Conservation (phyloP, 2,888 invertebrate genomes). For the Coenonympha arcania region DNA sequence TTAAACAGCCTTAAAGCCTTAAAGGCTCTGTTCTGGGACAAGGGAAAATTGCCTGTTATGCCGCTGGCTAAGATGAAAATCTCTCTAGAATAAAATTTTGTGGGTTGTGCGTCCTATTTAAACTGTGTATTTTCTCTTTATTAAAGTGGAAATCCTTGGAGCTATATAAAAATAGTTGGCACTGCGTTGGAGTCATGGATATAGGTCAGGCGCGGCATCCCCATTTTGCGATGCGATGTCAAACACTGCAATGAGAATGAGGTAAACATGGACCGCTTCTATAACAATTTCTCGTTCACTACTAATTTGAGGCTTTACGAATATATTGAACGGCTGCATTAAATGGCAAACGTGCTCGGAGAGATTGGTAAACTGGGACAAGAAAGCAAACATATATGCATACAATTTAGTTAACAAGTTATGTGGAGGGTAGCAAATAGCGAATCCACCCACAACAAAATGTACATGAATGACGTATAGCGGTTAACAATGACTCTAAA, state of each 20-base stretch:
- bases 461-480: background rate
- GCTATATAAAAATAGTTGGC: constrained; percentile 56
- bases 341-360: background rate
- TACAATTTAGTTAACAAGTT: too few relatives aligned
- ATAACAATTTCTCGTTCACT: background rate
- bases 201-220: constrained; percentile 65
- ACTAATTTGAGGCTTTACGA: background rate
- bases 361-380: background rate
- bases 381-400: too few relatives aligned
- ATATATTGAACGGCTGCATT: background rate
- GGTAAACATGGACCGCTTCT: background rate
- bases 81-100: constrained; percentile 12
- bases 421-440: too few relatives aligned
- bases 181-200: constrained; percentile 44
- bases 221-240: constrained; percentile 43
- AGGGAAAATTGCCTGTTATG: constrained; percentile 15
- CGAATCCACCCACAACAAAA: too few relatives aligned
- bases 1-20: constrained; percentile 17
- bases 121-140: constrained; percentile 27
- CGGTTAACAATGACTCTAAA: background rate
- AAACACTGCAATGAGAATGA: constrained; percentile 21
- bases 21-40: constrained; percentile 13
- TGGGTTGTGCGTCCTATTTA: constrained; percentile 19
- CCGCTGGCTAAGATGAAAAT: constrained; percentile 13
- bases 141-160: constrained; percentile 29